Base-by-base conservation (phyloP, 2,113 vertebrate species). In the Cyanistes caeruleus region DNA sequence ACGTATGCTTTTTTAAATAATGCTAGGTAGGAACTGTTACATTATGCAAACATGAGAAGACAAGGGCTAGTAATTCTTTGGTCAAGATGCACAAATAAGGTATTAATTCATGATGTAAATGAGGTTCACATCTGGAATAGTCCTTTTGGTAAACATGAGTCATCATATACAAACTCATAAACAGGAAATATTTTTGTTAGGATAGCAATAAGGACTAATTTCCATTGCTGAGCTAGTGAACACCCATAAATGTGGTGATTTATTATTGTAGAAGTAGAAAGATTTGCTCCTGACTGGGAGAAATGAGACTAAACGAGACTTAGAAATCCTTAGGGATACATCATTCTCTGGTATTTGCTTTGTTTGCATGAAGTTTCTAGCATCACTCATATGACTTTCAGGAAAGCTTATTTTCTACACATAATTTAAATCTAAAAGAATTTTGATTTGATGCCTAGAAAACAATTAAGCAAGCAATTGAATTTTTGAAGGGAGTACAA, bases 401-500 rank as follows among this genome's bases (percentile, higher is more conserved):
- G 69, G 84, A 95, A 96, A 95, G 16, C 37, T 77, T 68, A 51
- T 90, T 87, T 95, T 86, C 87, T 85, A 75, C 69, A 84, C 25
- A 55, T 97, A 96, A 95, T 95, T 97, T 82, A 92, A 72, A 95
- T 87, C 55, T 89, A 94, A 97, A 95, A 74, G 58, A 94, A 73
- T 86, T 97, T 96, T 97, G 90, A 97, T 90, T 94, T 91, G 46
- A 65, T 97, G 90, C 93, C 90, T 96, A 96, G 79, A 95, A 95
- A 97, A 81, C 72, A 97, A 96, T 97, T 96, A 96, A 97, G 72
- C 58, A 85, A 91, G 62, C 41, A 90, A 92, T 95, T 95, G 95
- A 63, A 33, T 73, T 95, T 97, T 87, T 96, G 55, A 97, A 95
- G 39, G 43, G 73, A 95, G 15, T 70, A 78, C 53, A 94, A 92